Evolutionary conservation across 2,797 vertebrate species (phyloP).

Genomic region (Sphenopsis melanotis): DNA sequence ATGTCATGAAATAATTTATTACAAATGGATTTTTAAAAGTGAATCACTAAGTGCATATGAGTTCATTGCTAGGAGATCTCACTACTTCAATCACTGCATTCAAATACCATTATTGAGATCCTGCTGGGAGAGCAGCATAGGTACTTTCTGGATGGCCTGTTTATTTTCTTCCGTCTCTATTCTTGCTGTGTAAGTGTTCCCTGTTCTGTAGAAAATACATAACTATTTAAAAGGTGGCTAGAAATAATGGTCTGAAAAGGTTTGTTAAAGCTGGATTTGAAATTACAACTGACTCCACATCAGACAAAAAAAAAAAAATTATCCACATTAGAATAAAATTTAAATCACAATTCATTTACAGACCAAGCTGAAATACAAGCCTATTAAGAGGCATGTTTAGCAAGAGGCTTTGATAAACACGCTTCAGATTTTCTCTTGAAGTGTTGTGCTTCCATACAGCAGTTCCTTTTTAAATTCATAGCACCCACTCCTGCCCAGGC

Average conservation of each 20-base stretch:
- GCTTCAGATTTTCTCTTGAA: background rate
- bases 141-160: background rate
- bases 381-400: background rate
- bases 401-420: background rate
- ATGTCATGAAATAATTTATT: conserved; percentile 55
- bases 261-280: background rate
- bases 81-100: conserved; percentile 29
- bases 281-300: background rate
- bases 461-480: background rate
- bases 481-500: background rate
- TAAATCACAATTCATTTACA: background rate
- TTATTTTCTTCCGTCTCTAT: background rate
- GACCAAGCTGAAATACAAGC: background rate
- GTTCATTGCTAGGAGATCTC: conserved; percentile 2
- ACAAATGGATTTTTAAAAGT: conserved; percentile 45
- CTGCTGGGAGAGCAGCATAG: background rate
- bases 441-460: background rate
- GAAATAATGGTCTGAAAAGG: background rate
- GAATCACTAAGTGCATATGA: conserved; percentile 24
- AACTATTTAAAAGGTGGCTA: background rate
- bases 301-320: background rate
- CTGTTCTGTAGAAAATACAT: background rate
- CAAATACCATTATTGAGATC: conserved; percentile 11
- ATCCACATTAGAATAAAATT: background rate
- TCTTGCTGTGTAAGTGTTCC: background rate